Evolutionary conservation across 2,888 invertebrate genomes (phyloP), one percentile per base, ranked within the genome.

Genomic region (Lycophotia porphyrea): DNA sequence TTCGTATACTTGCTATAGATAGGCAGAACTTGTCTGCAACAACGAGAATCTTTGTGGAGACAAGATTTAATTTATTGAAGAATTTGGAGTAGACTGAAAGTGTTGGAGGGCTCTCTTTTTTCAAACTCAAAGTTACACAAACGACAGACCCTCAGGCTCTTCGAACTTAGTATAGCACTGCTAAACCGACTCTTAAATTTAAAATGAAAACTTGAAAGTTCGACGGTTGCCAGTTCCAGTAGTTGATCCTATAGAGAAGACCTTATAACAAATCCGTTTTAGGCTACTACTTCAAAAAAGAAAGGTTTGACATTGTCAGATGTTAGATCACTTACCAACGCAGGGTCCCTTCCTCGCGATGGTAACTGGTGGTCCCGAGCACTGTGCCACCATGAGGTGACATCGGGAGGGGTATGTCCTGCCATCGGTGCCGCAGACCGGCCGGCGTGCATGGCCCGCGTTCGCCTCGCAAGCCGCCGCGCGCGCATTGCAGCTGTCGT

Each of bases 391-490:
- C 90, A 98, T 97, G 84, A 99, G 97, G 86, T 98, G 98, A 92
- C 99, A 99, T 83, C 98, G 97, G 81, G 98, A 98, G 63, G 97
- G 97, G 95, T 99, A 99, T 42, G 98, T 98, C 84, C 98, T 97
- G 27, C 98, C 98, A 92, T 99, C 98, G 42, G 98, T 97, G 63
- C 98, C 98, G 92, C 98, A 98, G 63, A 98, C 97, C 1, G 97
- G 97, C 58, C 97, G 93, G 73, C 94, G 93, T 66, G 93, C 81
- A 63, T 84, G 91, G 11, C 91, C 91, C 0, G 88, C 80, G 74
- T 90, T 93, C n/a, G 91, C 86, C 79, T 96, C 95, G 88, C 97
- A 97, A 27, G 95, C 91, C 27, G 94, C 88, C 65, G 95, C 92
- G 36, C 94, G 94, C 8, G 91, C 88, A 68, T 90, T 88, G 85